Evolutionary conservation across 2,113 vertebrate species (phyloP).

Genomic region (Microtus montanus): DNA sequence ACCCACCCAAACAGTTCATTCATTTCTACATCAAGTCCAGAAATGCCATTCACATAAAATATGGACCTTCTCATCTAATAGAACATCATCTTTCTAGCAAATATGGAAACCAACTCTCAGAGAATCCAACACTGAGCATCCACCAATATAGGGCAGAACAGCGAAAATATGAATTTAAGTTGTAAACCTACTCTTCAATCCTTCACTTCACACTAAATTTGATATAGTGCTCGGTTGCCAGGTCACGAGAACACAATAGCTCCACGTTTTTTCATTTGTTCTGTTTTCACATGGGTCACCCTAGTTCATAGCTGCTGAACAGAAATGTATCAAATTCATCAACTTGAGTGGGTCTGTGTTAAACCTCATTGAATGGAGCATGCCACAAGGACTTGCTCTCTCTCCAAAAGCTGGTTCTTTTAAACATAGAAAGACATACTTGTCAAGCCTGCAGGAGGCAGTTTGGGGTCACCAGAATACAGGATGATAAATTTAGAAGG

Average conservation of each 20-base stretch:
- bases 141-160: neutral
- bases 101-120: neutral
- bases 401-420: neutral
- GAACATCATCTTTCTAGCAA: neutral
- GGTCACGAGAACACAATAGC: neutral
- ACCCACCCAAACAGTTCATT: neutral
- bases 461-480: neutral
- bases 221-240: neutral
- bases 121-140: neutral
- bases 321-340: slow-evolving; percentile 5
- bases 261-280: slow-evolving; percentile 29
- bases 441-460: slow-evolving; percentile 7
- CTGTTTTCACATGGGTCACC: neutral
- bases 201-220: neutral
- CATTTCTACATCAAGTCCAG: neutral
- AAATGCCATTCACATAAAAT: neutral
- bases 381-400: neutral
- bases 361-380: neutral
- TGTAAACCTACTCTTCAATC: neutral
- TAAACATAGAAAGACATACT: neutral
- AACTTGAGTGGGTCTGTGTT: neutral
- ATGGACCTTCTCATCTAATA: neutral
- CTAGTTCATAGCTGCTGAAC: slow-evolving; percentile 31
- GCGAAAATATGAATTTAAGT: neutral
- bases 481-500: neutral